Evolutionary conservation across 2,888 invertebrate genomes (phyloP).

Genomic region (Unio delphinus): DNA sequence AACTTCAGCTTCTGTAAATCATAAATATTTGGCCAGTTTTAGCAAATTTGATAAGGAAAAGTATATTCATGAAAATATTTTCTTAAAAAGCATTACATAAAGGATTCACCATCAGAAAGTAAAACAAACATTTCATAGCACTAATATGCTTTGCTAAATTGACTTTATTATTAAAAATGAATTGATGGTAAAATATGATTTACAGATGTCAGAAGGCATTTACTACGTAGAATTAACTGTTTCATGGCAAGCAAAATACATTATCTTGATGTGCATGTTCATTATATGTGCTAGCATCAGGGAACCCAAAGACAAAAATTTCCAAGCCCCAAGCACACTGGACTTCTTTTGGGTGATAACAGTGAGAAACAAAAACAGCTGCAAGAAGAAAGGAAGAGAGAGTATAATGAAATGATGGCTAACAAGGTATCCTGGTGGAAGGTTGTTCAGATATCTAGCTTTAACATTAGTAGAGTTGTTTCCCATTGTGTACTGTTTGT

Average conservation of each 20-base stretch:
- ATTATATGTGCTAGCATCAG: background rate
- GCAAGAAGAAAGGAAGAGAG: slow-evolving; percentile 32
- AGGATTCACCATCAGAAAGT: too few species aligned
- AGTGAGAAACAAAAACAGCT: slow-evolving; percentile 23
- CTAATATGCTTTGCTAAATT: too few species aligned
- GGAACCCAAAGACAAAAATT: slow-evolving; percentile 10
- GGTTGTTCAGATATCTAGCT: too few species aligned
- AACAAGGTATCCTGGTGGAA: slow-evolving; percentile 20
- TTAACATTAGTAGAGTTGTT: too few species aligned
- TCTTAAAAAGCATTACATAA: too few species aligned
- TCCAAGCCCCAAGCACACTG: slow-evolving; percentile 8
- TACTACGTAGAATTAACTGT: background rate
- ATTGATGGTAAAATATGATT: background rate
- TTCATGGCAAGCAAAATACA: background rate
- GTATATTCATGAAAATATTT: too few species aligned
- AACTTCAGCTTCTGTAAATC: background rate
- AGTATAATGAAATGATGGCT: slow-evolving; percentile 28
- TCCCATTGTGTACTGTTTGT: too few species aligned
- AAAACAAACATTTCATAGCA: too few species aligned
- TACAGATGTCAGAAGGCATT: background rate
- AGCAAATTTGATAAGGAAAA: too few species aligned
- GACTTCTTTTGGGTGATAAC: slow-evolving; percentile 27
- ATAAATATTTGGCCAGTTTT: background rate
- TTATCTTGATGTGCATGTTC: background rate
- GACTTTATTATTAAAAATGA: background rate